Conservation (phyloP, 2,797 vertebrate genomes). For the Zalophus californianus region DNA sequence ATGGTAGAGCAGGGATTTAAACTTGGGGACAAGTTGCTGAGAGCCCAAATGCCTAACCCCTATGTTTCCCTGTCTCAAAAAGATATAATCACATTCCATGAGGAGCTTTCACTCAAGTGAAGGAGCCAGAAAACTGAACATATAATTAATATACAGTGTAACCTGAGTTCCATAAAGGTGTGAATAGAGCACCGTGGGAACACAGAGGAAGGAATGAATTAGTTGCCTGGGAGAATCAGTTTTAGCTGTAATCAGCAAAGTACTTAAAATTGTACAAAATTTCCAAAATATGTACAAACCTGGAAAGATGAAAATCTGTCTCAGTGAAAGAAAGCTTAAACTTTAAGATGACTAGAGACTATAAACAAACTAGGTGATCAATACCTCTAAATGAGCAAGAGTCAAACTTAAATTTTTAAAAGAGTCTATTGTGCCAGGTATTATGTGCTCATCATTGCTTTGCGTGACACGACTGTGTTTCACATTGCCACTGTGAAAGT, state of each 20-base stretch:
- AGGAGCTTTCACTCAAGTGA: conserved; percentile 34
- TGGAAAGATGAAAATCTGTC: conserved; percentile 65
- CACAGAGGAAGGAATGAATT: conserved; percentile 24
- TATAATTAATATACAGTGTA: conserved; percentile 70
- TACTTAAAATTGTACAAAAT: conserved; percentile 51
- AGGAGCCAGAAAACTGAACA: conserved; percentile 43
- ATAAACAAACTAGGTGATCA: conserved; percentile 16
- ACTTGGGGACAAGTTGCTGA: neutral
- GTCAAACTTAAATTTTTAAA: neutral
- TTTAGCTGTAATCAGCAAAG: conserved; percentile 65
- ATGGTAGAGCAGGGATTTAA: neutral
- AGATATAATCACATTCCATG: conserved; percentile 1
- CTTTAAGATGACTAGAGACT: conserved; percentile 8
- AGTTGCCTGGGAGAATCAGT: conserved; percentile 50
- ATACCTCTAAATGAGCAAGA: conserved; percentile 45
- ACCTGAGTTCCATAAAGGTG: conserved; percentile 58
- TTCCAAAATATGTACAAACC: conserved; percentile 66
- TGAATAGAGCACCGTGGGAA: neutral
- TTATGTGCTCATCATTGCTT: neutral
- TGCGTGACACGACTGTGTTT: neutral
- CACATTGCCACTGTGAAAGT: neutral
- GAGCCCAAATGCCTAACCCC: neutral
- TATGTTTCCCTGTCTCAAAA: conserved; percentile 6
- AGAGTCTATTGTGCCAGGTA: neutral
- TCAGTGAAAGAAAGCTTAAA: conserved; percentile 54